Percentiles rank a stretch among this genome's conserved stretches.
Evolutionary conservation across 2,113 vertebrate genomes (phyloP).

Genomic region (Anhinga anhinga): DNA sequence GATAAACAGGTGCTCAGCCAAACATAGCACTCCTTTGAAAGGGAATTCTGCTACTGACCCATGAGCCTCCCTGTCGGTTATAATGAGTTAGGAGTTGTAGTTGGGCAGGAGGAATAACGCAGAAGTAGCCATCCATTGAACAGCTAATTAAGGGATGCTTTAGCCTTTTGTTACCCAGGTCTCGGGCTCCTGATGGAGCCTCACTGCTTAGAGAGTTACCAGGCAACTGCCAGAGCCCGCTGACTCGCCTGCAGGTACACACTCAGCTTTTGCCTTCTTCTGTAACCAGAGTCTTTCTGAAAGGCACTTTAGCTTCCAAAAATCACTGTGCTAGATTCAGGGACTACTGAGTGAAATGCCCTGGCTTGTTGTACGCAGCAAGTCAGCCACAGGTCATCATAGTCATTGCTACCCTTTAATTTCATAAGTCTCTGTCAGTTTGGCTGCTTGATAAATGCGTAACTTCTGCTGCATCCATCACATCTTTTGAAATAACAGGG

Average conservation of each 20-base stretch:
- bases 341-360: background rate
- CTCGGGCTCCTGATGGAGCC: background rate
- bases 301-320: background rate
- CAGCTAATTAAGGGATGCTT: constrained; percentile 2
- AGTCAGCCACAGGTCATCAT: background rate
- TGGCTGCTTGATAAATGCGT: background rate
- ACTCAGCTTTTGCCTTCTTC: background rate
- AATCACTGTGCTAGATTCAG: background rate
- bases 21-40: background rate
- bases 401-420: background rate
- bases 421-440: background rate
- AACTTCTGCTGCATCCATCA: background rate
- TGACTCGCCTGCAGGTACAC: background rate
- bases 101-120: background rate
- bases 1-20: background rate
- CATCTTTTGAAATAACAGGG: background rate
- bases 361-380: background rate
- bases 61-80: background rate
- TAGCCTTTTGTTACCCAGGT: background rate
- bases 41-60: background rate
- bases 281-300: background rate
- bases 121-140: background rate
- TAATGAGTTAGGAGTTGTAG: background rate
- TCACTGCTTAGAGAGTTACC: background rate
- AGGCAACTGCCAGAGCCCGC: background rate